Base-by-base conservation (phyloP, 2,888 invertebrate genomes). In the Coelinius sp. region DNA sequence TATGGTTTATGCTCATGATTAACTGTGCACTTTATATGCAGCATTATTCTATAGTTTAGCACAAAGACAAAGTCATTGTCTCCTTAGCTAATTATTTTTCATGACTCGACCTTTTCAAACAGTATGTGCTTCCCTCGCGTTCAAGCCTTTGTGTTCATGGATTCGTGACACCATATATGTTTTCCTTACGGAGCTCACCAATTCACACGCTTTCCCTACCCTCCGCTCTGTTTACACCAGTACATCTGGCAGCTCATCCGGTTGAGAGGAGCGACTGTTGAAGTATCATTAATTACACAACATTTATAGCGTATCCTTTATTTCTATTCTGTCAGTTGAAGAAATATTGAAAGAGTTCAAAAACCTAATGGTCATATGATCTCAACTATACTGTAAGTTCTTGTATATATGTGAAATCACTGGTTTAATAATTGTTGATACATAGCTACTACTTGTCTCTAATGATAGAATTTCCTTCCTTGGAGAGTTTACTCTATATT, bases 121-220 rank as follows among this genome's bases (percentile, higher is more conserved):
- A 7, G 20, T 31, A 12, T 27, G 20, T 56, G 25, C 56, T 27
- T 56, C 56, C 56, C 17, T 17, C 56, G 52, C n/a, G 14, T 59
- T 59, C 10, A 25, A 59, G 17, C 35, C 59, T 59, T 59, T 59
- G 59, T 59, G 35, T 20, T 20, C 59, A 17, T 59, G 35, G 31
- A 59, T 59, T 59, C 59, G 59, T 59, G 31, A 59, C 20, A 59
- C 20, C 35, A 25, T 59, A 59, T 59, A 59, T 31, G 31, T 59
- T 59, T 59, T 59, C 35, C 59, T 59, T 59, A 59, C 31, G 31
- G 35, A 8, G 59, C 14, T 31, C 27, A 56, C 59, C 20, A 59
- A 59, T 59, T 59, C 59, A 59, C 59, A 59, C 59, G 59, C 59
- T 59, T 35, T 35, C 31, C 59, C 59, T 31, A 59, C 59, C 59